A percentile compares a stretch with the other conserved stretches of the same genome.
Evolutionary conservation across 2,113 vertebrate species (phyloP).

Genomic region (Camelus dromedarius): DNA sequence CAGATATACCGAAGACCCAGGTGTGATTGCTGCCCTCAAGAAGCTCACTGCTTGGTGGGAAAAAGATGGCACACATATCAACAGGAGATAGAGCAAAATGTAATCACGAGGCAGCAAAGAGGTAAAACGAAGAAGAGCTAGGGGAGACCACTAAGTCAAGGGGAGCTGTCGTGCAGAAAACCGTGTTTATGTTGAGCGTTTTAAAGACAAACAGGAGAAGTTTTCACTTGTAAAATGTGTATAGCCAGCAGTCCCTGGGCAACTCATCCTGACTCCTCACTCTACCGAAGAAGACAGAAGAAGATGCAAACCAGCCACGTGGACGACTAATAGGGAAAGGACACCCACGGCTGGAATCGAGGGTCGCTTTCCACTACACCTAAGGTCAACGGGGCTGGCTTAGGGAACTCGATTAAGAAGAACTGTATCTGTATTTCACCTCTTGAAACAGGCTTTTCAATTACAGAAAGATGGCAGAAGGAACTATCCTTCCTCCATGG

Average conservation of each 20-base stretch:
- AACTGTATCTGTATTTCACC: not conserved
- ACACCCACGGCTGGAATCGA: not conserved
- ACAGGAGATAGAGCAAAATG: not conserved
- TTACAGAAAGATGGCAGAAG: not conserved
- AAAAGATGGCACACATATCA: not conserved
- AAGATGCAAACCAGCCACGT: not conserved
- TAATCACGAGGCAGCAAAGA: not conserved
- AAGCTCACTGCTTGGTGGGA: not conserved
- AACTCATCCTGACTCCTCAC: not conserved
- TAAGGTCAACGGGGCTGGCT: not conserved
- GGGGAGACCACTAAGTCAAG: not conserved
- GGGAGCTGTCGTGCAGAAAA: not conserved
- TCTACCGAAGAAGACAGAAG: not conserved
- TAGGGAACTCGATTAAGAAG: not conserved
- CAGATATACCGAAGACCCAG: not conserved
- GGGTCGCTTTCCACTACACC: not conserved
- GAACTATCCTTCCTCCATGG: not conserved
- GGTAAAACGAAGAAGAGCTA: not conserved
- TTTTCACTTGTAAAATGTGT: not conserved
- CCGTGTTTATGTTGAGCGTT: not conserved
- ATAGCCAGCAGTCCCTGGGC: not conserved
- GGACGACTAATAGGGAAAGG: not conserved
- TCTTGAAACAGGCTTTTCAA: constrained; percentile 1
- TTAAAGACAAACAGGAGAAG: not conserved
- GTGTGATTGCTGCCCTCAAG: not conserved